phyloP scores from a whole-genome alignment of 2,113 vertebrate species.

The Chaetops frenatus region DNA sequence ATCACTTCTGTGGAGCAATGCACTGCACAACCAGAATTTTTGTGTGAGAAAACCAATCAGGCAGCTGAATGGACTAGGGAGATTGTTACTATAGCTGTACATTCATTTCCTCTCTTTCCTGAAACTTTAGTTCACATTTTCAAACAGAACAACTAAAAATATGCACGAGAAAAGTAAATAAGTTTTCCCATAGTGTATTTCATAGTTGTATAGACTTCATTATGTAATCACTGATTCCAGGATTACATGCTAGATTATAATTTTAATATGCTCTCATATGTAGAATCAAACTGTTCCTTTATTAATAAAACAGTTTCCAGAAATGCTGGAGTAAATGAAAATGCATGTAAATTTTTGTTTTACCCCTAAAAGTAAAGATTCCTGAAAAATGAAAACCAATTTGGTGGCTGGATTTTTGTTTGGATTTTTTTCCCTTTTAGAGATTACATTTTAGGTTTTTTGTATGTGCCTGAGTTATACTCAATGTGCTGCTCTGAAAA shows the following conservation, averaged over 20 bases:
- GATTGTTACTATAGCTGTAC: background rate
- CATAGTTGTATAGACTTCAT: background rate
- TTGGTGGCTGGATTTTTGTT: background rate
- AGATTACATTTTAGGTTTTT: background rate
- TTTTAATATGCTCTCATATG: background rate
- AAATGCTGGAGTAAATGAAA: background rate
- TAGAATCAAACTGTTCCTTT: background rate
- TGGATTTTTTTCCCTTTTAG: background rate
- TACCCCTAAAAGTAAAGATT: background rate
- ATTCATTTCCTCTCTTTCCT: background rate
- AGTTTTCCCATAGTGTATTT: background rate
- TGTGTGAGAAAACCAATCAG: background rate
- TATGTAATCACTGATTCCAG: background rate
- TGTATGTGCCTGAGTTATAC: accelerated
- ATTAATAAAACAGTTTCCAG: background rate
- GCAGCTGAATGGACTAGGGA: background rate
- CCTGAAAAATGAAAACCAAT: background rate
- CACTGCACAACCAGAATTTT: background rate
- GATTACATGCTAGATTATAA: background rate
- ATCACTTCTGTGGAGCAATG: background rate
- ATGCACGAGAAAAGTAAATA: background rate
- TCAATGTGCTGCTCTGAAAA: background rate
- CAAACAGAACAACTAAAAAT: background rate
- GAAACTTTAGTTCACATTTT: background rate
- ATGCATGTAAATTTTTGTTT: background rate